A percentile compares a stretch with the other conserved stretches of the same genome.
Evolutionary conservation across 1,140 invertebrate species (phyloP).

Genomic region (Heterodera schachtii): DNA sequence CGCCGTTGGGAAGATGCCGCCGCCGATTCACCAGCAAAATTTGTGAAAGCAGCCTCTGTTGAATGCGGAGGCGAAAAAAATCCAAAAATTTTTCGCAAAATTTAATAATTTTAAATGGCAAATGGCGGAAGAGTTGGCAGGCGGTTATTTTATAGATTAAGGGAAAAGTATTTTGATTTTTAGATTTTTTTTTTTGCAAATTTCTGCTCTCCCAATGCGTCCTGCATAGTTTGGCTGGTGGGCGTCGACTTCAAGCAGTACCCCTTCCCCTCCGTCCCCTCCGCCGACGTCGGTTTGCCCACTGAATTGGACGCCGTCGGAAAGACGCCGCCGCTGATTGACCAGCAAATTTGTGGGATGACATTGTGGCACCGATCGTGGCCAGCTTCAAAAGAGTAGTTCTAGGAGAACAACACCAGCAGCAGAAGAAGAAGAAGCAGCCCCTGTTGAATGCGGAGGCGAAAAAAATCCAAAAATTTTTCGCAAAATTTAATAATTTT

Average conservation of each 20-base stretch:
- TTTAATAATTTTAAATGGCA: background rate
- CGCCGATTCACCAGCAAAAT: background rate
- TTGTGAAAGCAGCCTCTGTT: background rate
- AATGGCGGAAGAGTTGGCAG: background rate
- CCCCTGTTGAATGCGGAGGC: background rate
- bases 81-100: background rate
- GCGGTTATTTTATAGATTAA: no score
- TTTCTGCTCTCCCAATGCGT: background rate
- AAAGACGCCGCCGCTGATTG: background rate
- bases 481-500: background rate
- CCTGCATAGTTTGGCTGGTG: slow-evolving; percentile 16
- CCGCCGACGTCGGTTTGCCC: no score
- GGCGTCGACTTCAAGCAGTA: slow-evolving; percentile 1
- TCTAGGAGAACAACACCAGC: background rate
- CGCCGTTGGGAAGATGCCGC: no score
- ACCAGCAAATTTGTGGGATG: background rate
- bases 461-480: background rate
- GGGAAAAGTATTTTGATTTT: no score
- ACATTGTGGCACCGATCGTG: background rate
- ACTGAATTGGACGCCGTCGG: background rate
- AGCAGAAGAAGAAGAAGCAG: background rate
- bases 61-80: background rate
- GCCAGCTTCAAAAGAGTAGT: background rate
- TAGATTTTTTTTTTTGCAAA: no score
- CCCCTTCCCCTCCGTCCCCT: no score